Evolutionary conservation across 1,140 invertebrate genomes (phyloP).

Genomic region (Cydia amplana): DNA sequence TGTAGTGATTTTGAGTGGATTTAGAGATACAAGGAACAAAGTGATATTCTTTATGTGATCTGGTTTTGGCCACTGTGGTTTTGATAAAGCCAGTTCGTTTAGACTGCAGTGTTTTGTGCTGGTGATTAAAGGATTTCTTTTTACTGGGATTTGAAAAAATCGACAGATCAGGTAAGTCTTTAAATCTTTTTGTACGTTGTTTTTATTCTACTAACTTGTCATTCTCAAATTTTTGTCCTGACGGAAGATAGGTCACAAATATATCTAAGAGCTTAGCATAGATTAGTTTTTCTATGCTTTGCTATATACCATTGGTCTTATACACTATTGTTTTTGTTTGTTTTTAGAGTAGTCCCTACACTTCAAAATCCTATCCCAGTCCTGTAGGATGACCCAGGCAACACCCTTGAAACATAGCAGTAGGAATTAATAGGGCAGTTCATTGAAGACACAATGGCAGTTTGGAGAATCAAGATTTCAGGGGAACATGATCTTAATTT

Average conservation of each 20-base stretch:
- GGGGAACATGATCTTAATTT: background rate
- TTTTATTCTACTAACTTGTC: background rate
- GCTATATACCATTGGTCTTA: background rate
- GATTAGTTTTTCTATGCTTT: background rate
- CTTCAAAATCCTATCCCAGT: background rate
- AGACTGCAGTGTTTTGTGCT: conserved; percentile 19
- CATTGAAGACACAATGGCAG: background rate
- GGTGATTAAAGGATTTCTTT: conserved; percentile 6
- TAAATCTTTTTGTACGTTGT: background rate
- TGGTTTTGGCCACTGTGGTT: conserved; percentile 4
- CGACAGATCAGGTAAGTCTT: background rate
- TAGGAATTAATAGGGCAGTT: background rate
- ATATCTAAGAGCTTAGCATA: background rate
- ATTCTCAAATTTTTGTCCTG: background rate
- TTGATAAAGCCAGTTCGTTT: conserved; percentile 17
- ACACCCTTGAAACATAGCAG: background rate
- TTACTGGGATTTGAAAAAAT: background rate
- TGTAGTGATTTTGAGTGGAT: background rate
- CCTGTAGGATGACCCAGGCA: background rate
- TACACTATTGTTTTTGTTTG: background rate
- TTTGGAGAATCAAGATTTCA: background rate
- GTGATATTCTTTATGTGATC: conserved; percentile 18
- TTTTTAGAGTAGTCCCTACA: background rate
- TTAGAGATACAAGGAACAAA: background rate
- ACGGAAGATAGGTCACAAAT: background rate